Evolutionary conservation across 2,113 vertebrate species (phyloP).

Genomic region (Sinosuthora webbiana): DNA sequence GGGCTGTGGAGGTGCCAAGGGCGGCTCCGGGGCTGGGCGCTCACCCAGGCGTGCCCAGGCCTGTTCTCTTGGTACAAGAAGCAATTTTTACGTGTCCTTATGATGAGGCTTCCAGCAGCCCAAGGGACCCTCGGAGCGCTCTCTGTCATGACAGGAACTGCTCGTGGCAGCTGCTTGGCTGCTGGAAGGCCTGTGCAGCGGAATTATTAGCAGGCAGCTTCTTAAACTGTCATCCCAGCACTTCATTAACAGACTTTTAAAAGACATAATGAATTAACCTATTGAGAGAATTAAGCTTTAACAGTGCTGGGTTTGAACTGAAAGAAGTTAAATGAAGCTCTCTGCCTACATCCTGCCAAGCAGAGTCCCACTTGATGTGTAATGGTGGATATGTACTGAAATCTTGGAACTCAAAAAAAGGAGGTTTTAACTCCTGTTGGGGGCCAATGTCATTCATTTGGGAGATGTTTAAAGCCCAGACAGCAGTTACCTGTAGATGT

Average conservation of each 20-base stretch:
- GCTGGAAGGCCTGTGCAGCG: not conserved
- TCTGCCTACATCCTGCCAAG: not conserved
- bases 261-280: not conserved
- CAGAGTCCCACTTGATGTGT: not conserved
- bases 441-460: not conserved
- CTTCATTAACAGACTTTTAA: not conserved
- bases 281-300: not conserved
- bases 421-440: not conserved
- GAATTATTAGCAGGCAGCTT: not conserved
- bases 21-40: not conserved
- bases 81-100: rapidly evolving
- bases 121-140: rapidly evolving
- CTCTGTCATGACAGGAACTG: rapidly evolving
- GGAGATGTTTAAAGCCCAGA: not conserved
- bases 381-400: not conserved
- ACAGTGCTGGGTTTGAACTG: not conserved
- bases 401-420: not conserved
- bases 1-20: not conserved
- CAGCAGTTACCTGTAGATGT: not conserved
- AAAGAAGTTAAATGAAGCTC: not conserved
- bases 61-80: not conserved
- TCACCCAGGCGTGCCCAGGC: not conserved
- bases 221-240: not conserved
- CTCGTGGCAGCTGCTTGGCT: rapidly evolving
- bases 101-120: not conserved